phyloP scores from a whole-genome alignment of 2,888 invertebrate species.

The Adela reaumurella region DNA sequence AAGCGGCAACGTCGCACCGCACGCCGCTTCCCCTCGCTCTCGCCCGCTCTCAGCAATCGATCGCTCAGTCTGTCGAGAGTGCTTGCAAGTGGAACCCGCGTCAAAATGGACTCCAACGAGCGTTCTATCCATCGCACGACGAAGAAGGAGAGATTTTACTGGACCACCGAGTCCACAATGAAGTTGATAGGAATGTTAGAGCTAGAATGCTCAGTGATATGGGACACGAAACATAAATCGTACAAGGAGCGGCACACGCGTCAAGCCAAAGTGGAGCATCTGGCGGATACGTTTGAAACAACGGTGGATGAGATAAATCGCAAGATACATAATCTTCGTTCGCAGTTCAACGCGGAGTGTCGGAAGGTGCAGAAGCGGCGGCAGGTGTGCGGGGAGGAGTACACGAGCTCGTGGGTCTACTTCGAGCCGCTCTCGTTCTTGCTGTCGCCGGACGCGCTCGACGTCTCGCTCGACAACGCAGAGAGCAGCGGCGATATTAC shows the following conservation, averaged over 20 bases:
- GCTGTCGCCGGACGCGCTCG: slow-evolving; percentile 22
- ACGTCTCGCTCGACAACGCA: slow-evolving; percentile 21
- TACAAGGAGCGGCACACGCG: slow-evolving; percentile 28
- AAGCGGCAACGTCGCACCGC: neutral
- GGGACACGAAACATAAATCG: slow-evolving; percentile 33
- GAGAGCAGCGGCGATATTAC: too few species aligned
- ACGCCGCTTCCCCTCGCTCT: neutral
- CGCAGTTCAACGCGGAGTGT: slow-evolving; percentile 42
- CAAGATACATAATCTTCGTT: slow-evolving; percentile 41
- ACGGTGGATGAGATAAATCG: slow-evolving; percentile 36
- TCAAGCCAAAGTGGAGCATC: slow-evolving; percentile 26
- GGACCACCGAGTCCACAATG: slow-evolving; percentile 35
- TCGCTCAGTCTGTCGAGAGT: neutral
- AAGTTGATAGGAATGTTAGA: slow-evolving; percentile 33
- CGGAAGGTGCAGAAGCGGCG: slow-evolving; percentile 36
- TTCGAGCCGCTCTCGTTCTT: slow-evolving; percentile 40
- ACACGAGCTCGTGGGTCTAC: slow-evolving; percentile 38
- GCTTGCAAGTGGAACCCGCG: neutral
- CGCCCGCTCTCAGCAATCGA: neutral
- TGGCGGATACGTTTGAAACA: slow-evolving; percentile 35
- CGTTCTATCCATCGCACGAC: neutral
- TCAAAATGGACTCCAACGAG: neutral
- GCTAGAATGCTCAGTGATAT: slow-evolving; percentile 35
- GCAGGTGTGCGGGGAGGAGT: slow-evolving; percentile 10
- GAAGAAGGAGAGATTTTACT: slow-evolving; percentile 9